Conservation (phyloP, 2,888 invertebrate species). For the Dione vanillae region DNA sequence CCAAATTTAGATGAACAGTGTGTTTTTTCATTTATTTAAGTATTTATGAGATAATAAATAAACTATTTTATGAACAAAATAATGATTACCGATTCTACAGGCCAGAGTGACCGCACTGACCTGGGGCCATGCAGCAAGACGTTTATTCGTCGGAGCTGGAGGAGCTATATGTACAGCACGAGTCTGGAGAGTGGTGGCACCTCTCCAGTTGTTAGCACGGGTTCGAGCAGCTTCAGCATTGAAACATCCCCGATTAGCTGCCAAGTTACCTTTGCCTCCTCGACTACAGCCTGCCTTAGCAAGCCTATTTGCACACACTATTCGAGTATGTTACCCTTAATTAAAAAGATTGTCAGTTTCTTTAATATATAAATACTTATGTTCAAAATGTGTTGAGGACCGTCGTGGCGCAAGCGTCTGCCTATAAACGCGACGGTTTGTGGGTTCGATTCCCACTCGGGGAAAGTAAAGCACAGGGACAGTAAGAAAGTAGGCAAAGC, state of each 20-base stretch:
- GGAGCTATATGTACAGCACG: constrained; percentile 96
- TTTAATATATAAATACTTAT: no score
- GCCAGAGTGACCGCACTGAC: constrained; percentile 96
- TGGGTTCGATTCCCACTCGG: no score
- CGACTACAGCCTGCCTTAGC: constrained; percentile 93
- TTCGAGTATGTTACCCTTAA: constrained; percentile 86
- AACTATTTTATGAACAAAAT: background rate
- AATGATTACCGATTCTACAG: constrained; percentile 77
- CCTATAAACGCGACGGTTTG: no score
- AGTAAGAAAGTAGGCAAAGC: no score
- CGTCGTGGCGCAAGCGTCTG: no score
- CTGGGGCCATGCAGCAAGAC: constrained; percentile 99
- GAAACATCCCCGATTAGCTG: constrained; percentile 89
- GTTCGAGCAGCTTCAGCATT: constrained; percentile 91
- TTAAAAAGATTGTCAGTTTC: no score
- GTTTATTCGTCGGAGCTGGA: constrained; percentile 93
- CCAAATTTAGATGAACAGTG: no score
- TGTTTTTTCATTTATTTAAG: no score
- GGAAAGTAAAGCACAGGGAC: no score
- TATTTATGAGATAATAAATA: no score
- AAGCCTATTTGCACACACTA: constrained; percentile 96
- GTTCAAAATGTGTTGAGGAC: no score
- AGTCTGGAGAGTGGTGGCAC: constrained; percentile 95
- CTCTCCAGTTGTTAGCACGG: constrained; percentile 94
- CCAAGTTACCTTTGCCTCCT: constrained; percentile 93